These are phyloP conservation scores for Propsilocerus akamusi DNA, from an alignment of 1,140 invertebrate species.

Conservation along the genomic window DNA sequence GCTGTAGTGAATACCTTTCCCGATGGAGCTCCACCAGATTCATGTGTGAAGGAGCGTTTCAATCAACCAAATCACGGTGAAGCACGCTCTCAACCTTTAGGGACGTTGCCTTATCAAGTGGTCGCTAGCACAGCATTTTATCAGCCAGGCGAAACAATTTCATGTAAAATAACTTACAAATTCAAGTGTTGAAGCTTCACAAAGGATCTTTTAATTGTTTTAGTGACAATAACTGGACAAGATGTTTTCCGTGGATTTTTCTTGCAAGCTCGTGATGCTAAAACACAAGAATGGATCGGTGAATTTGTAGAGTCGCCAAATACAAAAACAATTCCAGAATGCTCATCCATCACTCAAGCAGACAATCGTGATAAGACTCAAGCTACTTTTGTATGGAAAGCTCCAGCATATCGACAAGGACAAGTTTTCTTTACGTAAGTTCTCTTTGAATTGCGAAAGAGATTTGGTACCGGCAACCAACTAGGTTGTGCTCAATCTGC, in stretches of 20 bases:
- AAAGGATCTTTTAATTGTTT: conserved; percentile 12
- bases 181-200: not conserved
- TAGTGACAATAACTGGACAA: conserved; percentile 38
- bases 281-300: conserved; percentile 50
- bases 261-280: conserved; percentile 52
- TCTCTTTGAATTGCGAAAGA: not conserved
- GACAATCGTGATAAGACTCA: conserved; percentile 54
- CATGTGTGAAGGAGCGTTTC: conserved; percentile 47
- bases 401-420: conserved; percentile 39
- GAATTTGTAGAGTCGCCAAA: conserved; percentile 47
- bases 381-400: conserved; percentile 53
- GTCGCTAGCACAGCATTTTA: conserved; percentile 38
- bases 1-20: conserved; percentile 31
- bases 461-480: too few relatives aligned
- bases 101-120: conserved; percentile 42
- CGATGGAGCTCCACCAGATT: conserved; percentile 55
- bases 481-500: too few relatives aligned
- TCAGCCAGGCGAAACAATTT: conserved; percentile 41
- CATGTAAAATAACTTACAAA: conserved; percentile 26
- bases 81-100: conserved; percentile 35
- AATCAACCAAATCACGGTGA: conserved; percentile 59
- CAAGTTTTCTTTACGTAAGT: conserved; percentile 63
- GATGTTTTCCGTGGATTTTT: conserved; percentile 56
- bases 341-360: conserved; percentile 57
- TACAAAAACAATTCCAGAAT: conserved; percentile 52